These are phyloP conservation scores for Apodemia zela DNA, from an alignment of 2,888 invertebrate genomes.

Conservation along the genomic window DNA sequence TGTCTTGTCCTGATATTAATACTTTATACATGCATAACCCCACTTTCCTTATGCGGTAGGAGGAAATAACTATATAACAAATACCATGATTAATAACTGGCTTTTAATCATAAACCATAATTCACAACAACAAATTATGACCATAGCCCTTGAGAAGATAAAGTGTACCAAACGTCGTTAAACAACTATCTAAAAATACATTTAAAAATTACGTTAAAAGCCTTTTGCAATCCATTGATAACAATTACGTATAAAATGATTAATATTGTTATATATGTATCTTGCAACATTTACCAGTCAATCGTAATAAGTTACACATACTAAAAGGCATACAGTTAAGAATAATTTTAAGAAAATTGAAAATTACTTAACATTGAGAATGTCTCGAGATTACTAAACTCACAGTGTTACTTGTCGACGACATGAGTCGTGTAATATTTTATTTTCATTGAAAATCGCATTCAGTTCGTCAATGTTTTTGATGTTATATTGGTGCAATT, in stretches of 20 bases:
- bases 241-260: too few relatives aligned
- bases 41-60: not conserved
- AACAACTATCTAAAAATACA: too few relatives aligned
- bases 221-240: too few relatives aligned
- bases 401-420: not conserved
- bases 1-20: conserved; percentile 18
- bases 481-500: conserved; percentile 3
- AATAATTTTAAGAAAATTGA: not conserved
- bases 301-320: not conserved
- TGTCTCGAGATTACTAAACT: conserved; percentile 12
- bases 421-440: not conserved
- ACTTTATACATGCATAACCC: not conserved
- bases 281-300: not conserved
- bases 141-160: too few relatives aligned
- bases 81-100: not conserved
- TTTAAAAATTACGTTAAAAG: too few relatives aligned
- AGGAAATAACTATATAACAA: not conserved
- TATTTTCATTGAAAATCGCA: not conserved
- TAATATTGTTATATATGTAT: too few relatives aligned
- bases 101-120: too few relatives aligned
- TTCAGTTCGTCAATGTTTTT: conserved; percentile 8
- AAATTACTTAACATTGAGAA: not conserved
- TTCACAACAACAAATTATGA: too few relatives aligned
- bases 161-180: too few relatives aligned
- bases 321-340: not conserved